These are phyloP conservation scores for Aphelinus certus DNA, from an alignment of 1,140 invertebrate species.

Conservation along the genomic window DNA sequence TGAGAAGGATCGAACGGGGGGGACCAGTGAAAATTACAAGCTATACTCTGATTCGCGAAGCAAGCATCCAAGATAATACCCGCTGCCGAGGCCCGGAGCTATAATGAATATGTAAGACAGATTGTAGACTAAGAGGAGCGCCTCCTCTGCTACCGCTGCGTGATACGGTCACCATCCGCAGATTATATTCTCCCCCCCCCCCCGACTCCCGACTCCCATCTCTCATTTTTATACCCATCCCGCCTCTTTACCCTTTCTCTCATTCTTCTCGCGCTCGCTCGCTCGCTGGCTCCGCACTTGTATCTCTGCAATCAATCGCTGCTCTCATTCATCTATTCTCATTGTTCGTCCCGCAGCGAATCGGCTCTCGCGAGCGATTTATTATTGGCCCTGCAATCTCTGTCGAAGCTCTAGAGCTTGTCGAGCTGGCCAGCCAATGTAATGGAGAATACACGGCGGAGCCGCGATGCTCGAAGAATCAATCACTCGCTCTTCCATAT, in stretches of 20 bases:
- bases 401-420: too few relatives aligned
- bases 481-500: too few relatives aligned
- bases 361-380: too few relatives aligned
- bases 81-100: conserved; percentile 60
- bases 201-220: background rate
- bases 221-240: conserved; percentile 11
- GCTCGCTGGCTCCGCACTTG: too few relatives aligned
- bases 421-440: too few relatives aligned
- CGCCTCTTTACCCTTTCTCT: background rate
- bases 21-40: conserved; percentile 66
- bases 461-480: too few relatives aligned
- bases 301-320: background rate
- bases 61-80: conserved; percentile 67
- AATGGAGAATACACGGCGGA: too few relatives aligned
- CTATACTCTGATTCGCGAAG: conserved; percentile 62
- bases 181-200: conserved; percentile 53
- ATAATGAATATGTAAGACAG: conserved; percentile 69
- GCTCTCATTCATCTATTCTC: background rate
- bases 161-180: conserved; percentile 56
- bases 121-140: conserved; percentile 66
- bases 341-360: conserved; percentile 2
- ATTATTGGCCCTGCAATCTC: too few relatives aligned
- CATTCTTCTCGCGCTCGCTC: background rate
- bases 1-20: conserved; percentile 45
- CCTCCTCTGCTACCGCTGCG: conserved; percentile 63